A percentile compares a stretch with the other conserved stretches of the same genome.
phyloP scores from a whole-genome alignment of 2,797 vertebrate species.

The Oreochromis mossambicus region DNA sequence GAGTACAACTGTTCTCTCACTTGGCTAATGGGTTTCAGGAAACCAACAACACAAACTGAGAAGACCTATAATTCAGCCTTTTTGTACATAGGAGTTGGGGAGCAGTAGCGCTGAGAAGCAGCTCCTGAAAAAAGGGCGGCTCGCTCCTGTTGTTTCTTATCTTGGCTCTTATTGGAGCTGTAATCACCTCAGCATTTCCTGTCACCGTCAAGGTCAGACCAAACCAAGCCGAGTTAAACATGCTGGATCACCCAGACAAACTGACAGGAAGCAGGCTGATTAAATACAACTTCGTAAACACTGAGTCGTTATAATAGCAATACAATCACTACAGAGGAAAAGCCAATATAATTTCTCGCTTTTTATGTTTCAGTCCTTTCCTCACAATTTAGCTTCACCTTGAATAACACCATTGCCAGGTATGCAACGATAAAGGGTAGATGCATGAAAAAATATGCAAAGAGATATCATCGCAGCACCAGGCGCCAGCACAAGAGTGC shows the following conservation, averaged over 20 bases:
- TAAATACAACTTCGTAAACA: too few relatives aligned
- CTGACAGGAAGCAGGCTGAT: not conserved
- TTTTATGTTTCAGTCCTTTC: not conserved
- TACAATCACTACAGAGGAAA: not conserved
- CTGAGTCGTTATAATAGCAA: not conserved
- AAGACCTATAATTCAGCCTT: conserved; percentile 4
- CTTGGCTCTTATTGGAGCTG: not conserved
- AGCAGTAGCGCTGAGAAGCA: not conserved
- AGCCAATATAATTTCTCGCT: not conserved
- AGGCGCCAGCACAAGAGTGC: not conserved
- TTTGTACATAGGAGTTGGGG: not conserved
- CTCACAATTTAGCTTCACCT: conserved; percentile 1
- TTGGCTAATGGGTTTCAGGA: conserved; percentile 31
- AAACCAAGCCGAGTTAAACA: not conserved
- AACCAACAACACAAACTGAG: not conserved
- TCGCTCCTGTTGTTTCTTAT: not conserved
- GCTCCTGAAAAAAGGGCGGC: not conserved
- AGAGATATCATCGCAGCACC: conserved; percentile 14
- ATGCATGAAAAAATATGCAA: not conserved
- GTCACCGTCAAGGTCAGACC: not conserved
- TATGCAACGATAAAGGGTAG: not conserved
- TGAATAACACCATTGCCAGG: not conserved
- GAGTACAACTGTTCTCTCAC: not conserved
- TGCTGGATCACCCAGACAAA: not conserved
- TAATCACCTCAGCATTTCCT: conserved; percentile 12